Evolutionary conservation across 2,888 invertebrate genomes (phyloP), one percentile per base, ranked within the genome.

Genomic region (Hydriomena furcata): DNA sequence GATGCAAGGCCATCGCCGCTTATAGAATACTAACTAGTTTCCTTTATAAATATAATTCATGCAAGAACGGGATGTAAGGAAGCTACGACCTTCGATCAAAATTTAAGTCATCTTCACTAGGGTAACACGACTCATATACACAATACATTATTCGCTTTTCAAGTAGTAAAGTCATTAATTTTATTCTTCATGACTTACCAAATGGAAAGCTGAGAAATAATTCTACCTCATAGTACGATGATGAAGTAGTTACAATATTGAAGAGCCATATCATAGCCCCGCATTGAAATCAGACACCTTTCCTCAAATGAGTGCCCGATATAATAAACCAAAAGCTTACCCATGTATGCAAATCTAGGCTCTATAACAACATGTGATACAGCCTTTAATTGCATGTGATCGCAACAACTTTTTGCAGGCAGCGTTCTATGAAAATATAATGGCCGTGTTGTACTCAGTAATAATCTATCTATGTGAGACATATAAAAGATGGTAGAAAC

Each of bases 391-490:
- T 43, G 55, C 28, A 36, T 59, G 50, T 10, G 2, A 27, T 11
- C 7, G 42, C 25, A 4, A 7, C 5, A 30, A 60, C 80, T 82
- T 82, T 83, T 82, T 80, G 84, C 79, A 78, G 75, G 73, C 88
- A 89, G 76, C 78, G 77, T 88, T 79, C 80, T 89, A 89, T 88
- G 87, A 90, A 89, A 89, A 88, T 79, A 82, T 89, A 86, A 88
- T 89, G 76, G 82, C 73, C 73, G 73, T 73, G 72, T 73, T 74
- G 73, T 75, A 75, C 79, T 73, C 66, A 61, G 71, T 71, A 75
- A 76, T 80, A 79, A 82, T 82, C 76, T 71, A 71, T 76, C 79
- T 79, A 81, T 79, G 79, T 82, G 73, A 82, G 81, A 82, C 82
- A 87, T 89, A 89, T 89, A 89, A 78, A 89, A 88, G 86, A 72